Percentiles rank a stretch among this genome's conserved stretches.
Evolutionary conservation across 92 coral and sea anemone genomes (phyloP).

Genomic region (Palythoa heliodiscus): DNA sequence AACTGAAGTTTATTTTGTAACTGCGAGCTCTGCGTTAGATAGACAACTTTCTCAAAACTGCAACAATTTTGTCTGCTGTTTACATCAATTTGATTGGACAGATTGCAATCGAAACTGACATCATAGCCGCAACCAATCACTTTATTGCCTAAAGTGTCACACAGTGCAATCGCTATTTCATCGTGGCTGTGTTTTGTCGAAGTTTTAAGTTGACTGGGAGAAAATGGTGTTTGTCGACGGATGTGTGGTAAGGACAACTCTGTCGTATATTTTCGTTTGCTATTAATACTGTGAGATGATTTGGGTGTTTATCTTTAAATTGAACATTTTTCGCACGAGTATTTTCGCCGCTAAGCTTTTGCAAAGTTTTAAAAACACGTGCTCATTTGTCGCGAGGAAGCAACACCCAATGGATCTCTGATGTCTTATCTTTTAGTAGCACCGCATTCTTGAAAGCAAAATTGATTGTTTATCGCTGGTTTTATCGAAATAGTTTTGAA

Average conservation of each 20-base stretch:
- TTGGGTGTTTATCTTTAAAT: not conserved
- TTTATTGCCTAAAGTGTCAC: not conserved
- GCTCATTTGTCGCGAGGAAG: not conserved
- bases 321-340: not conserved
- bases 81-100: conserved; percentile 26
- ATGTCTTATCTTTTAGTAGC: not conserved
- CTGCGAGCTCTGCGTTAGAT: not conserved
- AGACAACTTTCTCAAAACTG: conserved; percentile 1
- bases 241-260: conserved; percentile 19
- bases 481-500: too few relatives aligned
- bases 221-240: conserved; percentile 32
- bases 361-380: not conserved
- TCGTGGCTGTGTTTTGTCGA: not conserved
- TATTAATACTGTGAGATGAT: not conserved
- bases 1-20: not conserved
- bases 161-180: not conserved
- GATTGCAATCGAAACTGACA: conserved; percentile 13
- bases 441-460: too few relatives aligned
- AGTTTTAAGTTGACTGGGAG: not conserved
- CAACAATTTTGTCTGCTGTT: conserved; percentile 32
- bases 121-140: conserved; percentile 2
- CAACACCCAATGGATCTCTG: not conserved
- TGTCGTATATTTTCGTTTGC: not conserved
- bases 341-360: not conserved
- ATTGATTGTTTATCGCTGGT: too few relatives aligned